Evolutionary conservation across 1,140 invertebrate genomes (phyloP).

Genomic region (Brachionus rotundiformis): DNA sequence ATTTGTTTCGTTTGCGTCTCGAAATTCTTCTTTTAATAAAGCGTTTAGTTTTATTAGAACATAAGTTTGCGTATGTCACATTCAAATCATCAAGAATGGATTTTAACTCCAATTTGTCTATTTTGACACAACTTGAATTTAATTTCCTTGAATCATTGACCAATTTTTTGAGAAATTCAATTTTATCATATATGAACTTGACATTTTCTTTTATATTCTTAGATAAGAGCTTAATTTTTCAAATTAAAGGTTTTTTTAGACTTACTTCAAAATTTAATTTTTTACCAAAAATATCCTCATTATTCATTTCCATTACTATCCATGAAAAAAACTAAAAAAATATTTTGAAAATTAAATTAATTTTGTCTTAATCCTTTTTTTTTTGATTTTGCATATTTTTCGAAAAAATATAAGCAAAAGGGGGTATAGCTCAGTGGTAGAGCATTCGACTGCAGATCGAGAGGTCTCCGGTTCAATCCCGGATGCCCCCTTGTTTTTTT

Average conservation of each 20-base stretch:
- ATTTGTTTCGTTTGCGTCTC: not conserved
- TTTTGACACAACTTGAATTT: not conserved
- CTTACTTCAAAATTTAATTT: not conserved
- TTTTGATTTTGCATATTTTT: not conserved
- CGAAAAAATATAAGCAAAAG: too few relatives aligned
- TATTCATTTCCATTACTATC: not conserved
- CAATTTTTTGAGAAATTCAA: not conserved
- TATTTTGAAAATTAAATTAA: not conserved
- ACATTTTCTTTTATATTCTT: slow-evolving; percentile 18
- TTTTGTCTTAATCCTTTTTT: not conserved
- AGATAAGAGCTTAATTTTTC: not conserved
- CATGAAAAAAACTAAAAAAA: not conserved
- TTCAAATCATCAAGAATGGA: slow-evolving; percentile 8
- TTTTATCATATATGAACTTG: not conserved
- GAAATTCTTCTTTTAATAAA: slow-evolving; percentile 26
- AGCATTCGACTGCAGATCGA: slow-evolving; percentile 47
- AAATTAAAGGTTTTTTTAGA: not conserved
- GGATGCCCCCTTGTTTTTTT: slow-evolving; percentile 39
- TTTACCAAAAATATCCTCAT: not conserved
- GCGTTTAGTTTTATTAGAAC: slow-evolving; percentile 11
- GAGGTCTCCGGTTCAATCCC: slow-evolving; percentile 46
- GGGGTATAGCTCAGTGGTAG: slow-evolving; percentile 47
- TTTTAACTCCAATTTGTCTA: not conserved
- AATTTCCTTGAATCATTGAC: not conserved
- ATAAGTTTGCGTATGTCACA: not conserved